Evolutionary conservation across 2,797 vertebrate species (phyloP), one percentile per base, ranked within the genome.

Genomic region (Tangara arthus): DNA sequence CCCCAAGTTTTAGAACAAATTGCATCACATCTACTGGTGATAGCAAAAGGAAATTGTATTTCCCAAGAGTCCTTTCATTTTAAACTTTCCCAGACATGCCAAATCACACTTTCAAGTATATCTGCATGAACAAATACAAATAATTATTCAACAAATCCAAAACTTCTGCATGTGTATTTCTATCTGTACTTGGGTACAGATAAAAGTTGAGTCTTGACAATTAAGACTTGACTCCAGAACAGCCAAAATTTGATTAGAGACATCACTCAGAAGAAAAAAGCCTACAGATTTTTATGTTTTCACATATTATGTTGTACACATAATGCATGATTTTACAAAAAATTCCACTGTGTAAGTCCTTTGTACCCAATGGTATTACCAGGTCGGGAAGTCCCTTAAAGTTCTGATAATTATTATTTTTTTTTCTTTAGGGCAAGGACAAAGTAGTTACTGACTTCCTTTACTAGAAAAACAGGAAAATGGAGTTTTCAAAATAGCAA

Each of bases 391-490:
- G 82, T 64, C 21, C 63, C 66, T 28, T 49, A 23, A 89, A 85
- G 35, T 83, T 75, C 23, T 32, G 27, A 83, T 56, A 66, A 8
- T 44, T 59, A 8, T 44, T 59, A 35, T 80, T 92, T 75, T 75
- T 89, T 90, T 88, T 49, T 66, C 52, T 73, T 77, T 60, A 77
- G 46, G 30, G 34, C 47, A 82, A 23, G 21, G 39, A 89, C 63
- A 70, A 92, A 91, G 39, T 61, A 88, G 55, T 55, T 66, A 42
- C 57, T 37, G 22, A 44, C 32, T 94, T 96, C 79, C 84, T 89
- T 93, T 73, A 77, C 49, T 77, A 77, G 53, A 85, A 87, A 93
- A 93, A 77, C 84, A 93, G 64, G 81, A 92, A 95, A 91, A 87
- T 21, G 47, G 70, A 52, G 32, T 59, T 82, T 84, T 42, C 49